Percentiles rank a stretch among this genome's conserved stretches.
Evolutionary conservation across 2,797 vertebrate species (phyloP).

Genomic region (Enteromius anoplus): DNA sequence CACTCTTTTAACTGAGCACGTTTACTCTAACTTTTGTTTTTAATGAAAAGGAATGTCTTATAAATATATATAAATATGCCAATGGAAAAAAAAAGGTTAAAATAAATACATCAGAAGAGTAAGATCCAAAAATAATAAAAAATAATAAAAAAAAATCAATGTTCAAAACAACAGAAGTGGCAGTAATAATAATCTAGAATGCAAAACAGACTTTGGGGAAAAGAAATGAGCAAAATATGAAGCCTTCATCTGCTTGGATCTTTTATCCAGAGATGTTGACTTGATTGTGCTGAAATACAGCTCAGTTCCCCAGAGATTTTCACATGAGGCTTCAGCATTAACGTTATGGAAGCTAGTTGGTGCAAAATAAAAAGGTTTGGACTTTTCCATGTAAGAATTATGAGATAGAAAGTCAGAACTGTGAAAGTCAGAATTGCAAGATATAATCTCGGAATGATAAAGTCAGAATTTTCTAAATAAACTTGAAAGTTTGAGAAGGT

Average conservation of each 20-base stretch:
- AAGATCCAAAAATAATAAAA: constrained; percentile 21
- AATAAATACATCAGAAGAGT: constrained; percentile 68
- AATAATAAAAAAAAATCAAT: neutral
- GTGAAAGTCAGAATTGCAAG: neutral
- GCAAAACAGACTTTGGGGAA: constrained; percentile 30
- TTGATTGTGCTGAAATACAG: neutral
- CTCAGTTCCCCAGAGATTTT: constrained; percentile 12
- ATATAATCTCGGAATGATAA: too few species aligned
- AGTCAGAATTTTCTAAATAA: too few species aligned
- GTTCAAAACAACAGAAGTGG: constrained; percentile 47
- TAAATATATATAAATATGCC: constrained; percentile 80
- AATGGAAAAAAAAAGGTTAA: constrained; percentile 61
- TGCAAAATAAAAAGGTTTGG: neutral
- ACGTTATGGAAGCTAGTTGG: neutral
- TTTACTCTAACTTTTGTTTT: constrained; percentile 50
- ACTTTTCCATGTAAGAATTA: neutral
- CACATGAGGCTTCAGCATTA: neutral
- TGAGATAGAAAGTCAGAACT: neutral
- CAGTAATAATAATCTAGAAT: constrained; percentile 37
- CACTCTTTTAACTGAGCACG: neutral
- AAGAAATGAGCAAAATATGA: constrained; percentile 27
- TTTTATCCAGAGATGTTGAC: constrained; percentile 11
- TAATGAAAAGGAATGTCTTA: constrained; percentile 77
- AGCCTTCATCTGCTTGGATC: neutral
- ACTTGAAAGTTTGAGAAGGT: too few species aligned